Percentiles rank a stretch among this genome's conserved stretches.
Conservation (phyloP, 2,888 invertebrate genomes). For the Pristionchus japonicus region DNA sequence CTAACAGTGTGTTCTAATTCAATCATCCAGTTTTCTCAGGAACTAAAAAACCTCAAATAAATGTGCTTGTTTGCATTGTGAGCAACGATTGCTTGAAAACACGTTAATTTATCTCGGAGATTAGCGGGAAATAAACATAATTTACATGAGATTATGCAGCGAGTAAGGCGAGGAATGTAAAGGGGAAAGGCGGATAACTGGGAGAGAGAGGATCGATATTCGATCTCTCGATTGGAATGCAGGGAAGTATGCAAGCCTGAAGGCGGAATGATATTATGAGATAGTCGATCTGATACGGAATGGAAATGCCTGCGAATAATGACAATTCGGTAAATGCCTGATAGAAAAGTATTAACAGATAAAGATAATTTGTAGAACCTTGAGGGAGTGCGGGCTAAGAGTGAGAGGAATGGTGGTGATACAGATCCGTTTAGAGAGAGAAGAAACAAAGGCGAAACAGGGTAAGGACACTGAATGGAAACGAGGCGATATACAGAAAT, state of each 20-base stretch:
- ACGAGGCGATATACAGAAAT: constrained; percentile 35
- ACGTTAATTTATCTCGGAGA: constrained; percentile 25
- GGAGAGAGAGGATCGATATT: neutral
- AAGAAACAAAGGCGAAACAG: neutral
- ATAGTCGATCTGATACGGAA: neutral
- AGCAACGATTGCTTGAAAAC: constrained; percentile 2
- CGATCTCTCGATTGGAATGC: constrained; percentile 15
- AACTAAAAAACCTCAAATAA: too few species aligned
- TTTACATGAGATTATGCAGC: constrained; percentile 36
- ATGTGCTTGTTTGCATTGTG: neutral
- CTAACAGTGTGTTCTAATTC: neutral
- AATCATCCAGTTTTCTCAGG: neutral
- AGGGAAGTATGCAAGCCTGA: constrained; percentile 8
- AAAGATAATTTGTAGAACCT: neutral
- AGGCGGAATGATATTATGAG: neutral
- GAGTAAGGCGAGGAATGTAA: constrained; percentile 20
- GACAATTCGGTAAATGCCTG: constrained; percentile 40
- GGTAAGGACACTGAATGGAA: neutral
- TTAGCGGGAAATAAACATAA: constrained; percentile 5
- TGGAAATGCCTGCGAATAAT: constrained; percentile 29
- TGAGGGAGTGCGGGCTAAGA: neutral
- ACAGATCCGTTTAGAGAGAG: constrained; percentile 21
- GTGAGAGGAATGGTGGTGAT: constrained; percentile 13
- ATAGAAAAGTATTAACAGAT: constrained; percentile 33
- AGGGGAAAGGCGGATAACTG: constrained; percentile 26